These are phyloP conservation scores for Apteryx owenii DNA, from an alignment of 2,113 vertebrate species.

Conservation along the genomic window DNA sequence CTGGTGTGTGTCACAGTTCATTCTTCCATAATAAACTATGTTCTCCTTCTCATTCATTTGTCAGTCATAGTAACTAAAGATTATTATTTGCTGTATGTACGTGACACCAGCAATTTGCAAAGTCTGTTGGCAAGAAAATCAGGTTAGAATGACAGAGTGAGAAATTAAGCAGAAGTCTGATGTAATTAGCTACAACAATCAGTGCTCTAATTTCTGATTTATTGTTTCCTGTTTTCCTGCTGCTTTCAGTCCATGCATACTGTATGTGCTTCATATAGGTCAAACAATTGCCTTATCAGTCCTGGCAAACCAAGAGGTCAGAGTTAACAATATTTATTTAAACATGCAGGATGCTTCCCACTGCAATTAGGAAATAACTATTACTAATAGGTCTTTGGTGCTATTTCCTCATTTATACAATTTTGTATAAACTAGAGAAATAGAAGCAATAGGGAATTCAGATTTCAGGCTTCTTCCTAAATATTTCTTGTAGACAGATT, in stretches of 20 bases:
- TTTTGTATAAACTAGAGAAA: slow-evolving; percentile 35
- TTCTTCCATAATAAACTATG: slow-evolving; percentile 81
- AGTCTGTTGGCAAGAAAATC: slow-evolving; percentile 88
- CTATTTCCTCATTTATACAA: slow-evolving; percentile 77
- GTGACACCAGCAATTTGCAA: slow-evolving; percentile 87
- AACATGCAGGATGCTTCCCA: slow-evolving; percentile 88
- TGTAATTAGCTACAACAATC: slow-evolving; percentile 93
- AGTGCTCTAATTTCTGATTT: slow-evolving; percentile 92
- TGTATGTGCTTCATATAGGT: slow-evolving; percentile 84
- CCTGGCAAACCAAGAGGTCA: slow-evolving; percentile 81
- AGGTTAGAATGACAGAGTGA: slow-evolving; percentile 88
- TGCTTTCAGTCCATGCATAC: slow-evolving; percentile 81
- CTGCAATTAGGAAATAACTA: slow-evolving; percentile 89
- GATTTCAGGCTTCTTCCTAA: not conserved
- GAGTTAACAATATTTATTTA: slow-evolving; percentile 92
- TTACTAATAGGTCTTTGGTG: slow-evolving; percentile 82
- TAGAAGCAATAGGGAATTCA: slow-evolving; percentile 24
- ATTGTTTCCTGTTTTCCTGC: slow-evolving; percentile 93
- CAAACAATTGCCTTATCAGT: slow-evolving; percentile 86
- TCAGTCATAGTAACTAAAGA: slow-evolving; percentile 83
- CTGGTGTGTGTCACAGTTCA: slow-evolving; percentile 86
- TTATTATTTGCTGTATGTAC: slow-evolving; percentile 83
- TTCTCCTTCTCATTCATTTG: slow-evolving; percentile 82
- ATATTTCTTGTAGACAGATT: not conserved
- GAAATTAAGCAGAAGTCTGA: slow-evolving; percentile 90